Conservation (phyloP, 2,888 invertebrate genomes). For the Noctua pronuba region DNA sequence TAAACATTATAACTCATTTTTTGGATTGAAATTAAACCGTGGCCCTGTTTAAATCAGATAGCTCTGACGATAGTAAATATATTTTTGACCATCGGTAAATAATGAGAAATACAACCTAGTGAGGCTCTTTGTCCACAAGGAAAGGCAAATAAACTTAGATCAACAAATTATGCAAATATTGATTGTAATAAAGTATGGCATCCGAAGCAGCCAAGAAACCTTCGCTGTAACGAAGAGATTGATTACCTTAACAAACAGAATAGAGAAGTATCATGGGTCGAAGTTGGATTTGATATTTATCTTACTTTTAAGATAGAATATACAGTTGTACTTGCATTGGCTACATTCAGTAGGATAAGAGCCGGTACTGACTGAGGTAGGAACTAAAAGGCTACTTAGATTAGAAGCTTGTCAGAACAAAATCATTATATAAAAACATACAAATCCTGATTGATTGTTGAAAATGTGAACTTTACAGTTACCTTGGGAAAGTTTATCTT, state of each 20-base stretch:
- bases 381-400: background rate
- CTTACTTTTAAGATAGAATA: background rate
- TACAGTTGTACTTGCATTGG: no score
- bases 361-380: background rate
- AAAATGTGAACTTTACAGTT: background rate
- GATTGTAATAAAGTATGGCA: background rate
- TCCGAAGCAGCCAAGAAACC: background rate
- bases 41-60: slow-evolving; percentile 5
- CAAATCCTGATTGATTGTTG: background rate
- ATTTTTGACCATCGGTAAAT: slow-evolving; percentile 15
- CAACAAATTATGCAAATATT: slow-evolving; percentile 19
- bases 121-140: slow-evolving; percentile 17
- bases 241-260: background rate
- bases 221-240: background rate
- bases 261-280: background rate
- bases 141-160: slow-evolving; percentile 38
- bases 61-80: slow-evolving; percentile 4
- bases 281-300: background rate
- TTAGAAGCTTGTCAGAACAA: background rate
- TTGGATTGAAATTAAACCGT: background rate
- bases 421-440: background rate
- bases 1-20: background rate
- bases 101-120: slow-evolving; percentile 4
- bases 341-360: background rate
- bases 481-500: slow-evolving; percentile 7